Conservation (phyloP, 2,888 invertebrate species). For the Caenorhabditis wallacei region DNA sequence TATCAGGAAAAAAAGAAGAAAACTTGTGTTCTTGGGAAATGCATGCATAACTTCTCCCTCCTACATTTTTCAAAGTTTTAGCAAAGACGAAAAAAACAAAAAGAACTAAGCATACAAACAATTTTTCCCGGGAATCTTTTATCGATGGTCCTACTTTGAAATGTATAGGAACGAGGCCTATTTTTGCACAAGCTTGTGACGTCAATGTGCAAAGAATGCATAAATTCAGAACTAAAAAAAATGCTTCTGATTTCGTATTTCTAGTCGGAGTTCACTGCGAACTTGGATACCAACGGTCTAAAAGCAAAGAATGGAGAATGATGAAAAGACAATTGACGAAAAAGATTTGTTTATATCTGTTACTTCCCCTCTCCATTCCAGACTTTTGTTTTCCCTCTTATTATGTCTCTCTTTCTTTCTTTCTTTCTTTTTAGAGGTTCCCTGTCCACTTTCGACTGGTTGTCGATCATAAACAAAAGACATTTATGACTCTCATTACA, state of each 20-base stretch:
- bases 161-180: constrained; percentile 12
- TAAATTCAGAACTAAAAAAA: too few species aligned
- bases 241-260: too few species aligned
- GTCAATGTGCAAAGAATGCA: constrained; percentile 2
- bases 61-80: too few species aligned
- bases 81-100: constrained; percentile 1
- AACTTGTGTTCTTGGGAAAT: too few species aligned
- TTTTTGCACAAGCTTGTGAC: not conserved
- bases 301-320: not conserved
- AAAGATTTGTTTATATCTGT: constrained; percentile 33
- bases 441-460: constrained; percentile 25
- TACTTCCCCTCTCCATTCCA: constrained; percentile 2
- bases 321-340: not conserved
- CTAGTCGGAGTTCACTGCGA: too few species aligned
- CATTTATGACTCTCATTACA: constrained; percentile 41
- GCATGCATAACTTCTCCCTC: too few species aligned
- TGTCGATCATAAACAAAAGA: constrained; percentile 32
- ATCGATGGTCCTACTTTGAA: constrained; percentile 30
- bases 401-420: not conserved
- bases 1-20: not conserved
- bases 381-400: not conserved
- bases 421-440: too few species aligned
- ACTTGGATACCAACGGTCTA: too few species aligned
- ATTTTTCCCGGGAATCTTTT: constrained; percentile 20
- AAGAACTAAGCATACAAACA: constrained; percentile 2